A percentile compares a stretch with the other conserved stretches of the same genome.
Conservation (phyloP, 2,113 vertebrate genomes). For the Manacus vitellinus region DNA sequence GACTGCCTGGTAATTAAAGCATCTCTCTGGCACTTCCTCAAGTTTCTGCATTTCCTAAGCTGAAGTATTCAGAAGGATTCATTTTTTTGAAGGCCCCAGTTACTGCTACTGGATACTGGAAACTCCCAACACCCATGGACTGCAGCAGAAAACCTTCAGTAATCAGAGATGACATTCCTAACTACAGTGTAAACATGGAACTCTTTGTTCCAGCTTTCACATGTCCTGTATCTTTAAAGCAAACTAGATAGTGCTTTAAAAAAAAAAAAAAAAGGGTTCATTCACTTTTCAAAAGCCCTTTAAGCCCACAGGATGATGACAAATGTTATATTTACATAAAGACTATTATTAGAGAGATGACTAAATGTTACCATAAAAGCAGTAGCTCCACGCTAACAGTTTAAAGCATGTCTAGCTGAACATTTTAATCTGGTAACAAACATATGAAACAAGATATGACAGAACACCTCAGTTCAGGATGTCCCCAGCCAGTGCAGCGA, state of each 20-base stretch:
- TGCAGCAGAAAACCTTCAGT: neutral
- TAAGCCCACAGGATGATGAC: neutral
- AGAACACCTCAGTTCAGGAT: neutral
- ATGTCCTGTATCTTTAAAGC: neutral
- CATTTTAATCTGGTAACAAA: neutral
- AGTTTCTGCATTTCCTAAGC: neutral
- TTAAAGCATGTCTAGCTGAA: neutral
- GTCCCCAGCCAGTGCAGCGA: neutral
- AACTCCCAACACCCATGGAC: neutral
- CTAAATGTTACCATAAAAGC: neutral
- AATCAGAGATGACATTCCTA: neutral
- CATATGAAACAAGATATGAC: neutral
- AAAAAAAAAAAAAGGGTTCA: neutral
- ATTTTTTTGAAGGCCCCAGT: neutral
- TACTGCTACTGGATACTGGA: neutral
- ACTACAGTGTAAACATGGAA: neutral
- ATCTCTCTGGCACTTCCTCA: slow-evolving; percentile 3
- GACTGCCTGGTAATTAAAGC: slow-evolving; percentile 34
- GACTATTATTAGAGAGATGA: neutral
- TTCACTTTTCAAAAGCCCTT: neutral
- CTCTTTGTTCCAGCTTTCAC: neutral
- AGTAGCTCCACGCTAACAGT: neutral
- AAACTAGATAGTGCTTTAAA: neutral
- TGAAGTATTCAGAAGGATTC: neutral
- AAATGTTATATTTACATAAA: neutral